Evolutionary conservation across 2,888 invertebrate species (phyloP).

Genomic region (Phyllotreta striolata): DNA sequence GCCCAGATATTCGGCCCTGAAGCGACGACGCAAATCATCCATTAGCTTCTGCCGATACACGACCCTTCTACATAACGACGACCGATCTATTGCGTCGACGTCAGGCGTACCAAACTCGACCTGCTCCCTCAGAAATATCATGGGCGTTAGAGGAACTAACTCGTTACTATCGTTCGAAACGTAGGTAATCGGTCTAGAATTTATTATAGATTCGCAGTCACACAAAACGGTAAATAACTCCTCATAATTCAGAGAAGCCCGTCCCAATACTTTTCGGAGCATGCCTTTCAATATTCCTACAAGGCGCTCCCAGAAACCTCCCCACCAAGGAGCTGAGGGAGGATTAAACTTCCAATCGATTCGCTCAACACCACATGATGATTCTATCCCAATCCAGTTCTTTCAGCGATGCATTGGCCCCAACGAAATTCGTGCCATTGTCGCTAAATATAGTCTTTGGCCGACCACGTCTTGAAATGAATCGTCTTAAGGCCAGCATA

Average conservation of each 20-base stretch:
- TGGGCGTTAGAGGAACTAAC: slow-evolving; percentile 39
- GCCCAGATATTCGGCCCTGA: slow-evolving; percentile 42
- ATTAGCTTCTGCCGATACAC: slow-evolving; percentile 39
- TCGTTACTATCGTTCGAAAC: slow-evolving; percentile 30
- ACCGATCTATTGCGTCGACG: slow-evolving; percentile 36
- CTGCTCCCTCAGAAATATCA: slow-evolving; percentile 47
- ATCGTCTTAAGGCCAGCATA: slow-evolving; percentile 33
- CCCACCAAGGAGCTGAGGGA: slow-evolving; percentile 58
- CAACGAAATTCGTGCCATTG: slow-evolving; percentile 9
- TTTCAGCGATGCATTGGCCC: background rate
- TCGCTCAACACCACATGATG: slow-evolving; percentile 11
- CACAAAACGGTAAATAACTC: slow-evolving; percentile 37
- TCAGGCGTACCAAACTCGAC: slow-evolving; percentile 36
- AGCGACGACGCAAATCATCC: slow-evolving; percentile 41
- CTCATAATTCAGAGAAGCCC: slow-evolving; percentile 45
- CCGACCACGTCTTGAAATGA: background rate
- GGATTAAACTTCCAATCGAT: slow-evolving; percentile 54
- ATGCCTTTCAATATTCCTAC: slow-evolving; percentile 54
- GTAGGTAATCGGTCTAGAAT: slow-evolving; percentile 34
- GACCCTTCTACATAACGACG: slow-evolving; percentile 34
- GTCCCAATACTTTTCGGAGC: slow-evolving; percentile 53
- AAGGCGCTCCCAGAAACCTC: slow-evolving; percentile 59
- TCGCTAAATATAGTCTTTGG: background rate
- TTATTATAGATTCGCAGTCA: too few relatives aligned
- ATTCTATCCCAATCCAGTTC: too few relatives aligned